phyloP scores from a whole-genome alignment of 2,797 vertebrate genomes.

The Xerus rutilus region DNA sequence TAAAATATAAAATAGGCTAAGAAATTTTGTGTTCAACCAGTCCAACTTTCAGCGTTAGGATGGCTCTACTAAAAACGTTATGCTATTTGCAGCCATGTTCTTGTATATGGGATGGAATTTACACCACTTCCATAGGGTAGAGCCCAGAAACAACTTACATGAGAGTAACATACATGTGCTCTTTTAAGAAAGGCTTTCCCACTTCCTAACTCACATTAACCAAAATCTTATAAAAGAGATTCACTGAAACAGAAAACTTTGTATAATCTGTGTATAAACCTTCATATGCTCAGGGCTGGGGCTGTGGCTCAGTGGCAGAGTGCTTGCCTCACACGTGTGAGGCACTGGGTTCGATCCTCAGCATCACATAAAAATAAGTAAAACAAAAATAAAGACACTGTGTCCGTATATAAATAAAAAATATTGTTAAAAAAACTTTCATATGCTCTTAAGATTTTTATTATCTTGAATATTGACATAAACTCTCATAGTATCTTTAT shows the following conservation, averaged over 20 bases:
- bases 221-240: neutral
- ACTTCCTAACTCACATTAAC: conserved; percentile 23
- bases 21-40: neutral
- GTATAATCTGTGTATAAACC: neutral
- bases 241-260: neutral
- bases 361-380: too few relatives aligned
- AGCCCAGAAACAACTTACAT: neutral
- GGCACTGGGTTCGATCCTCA: too few relatives aligned
- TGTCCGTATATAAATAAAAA: too few relatives aligned
- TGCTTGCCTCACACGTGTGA: too few relatives aligned
- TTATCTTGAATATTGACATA: neutral
- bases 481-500: conserved; percentile 4
- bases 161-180: neutral
- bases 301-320: too few relatives aligned
- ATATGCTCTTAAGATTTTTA: neutral
- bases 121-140: neutral
- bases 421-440: too few relatives aligned
- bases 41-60: neutral
- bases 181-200: neutral
- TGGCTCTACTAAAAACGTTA: neutral
- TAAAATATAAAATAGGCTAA: neutral
- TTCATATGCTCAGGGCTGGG: neutral
- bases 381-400: too few relatives aligned
- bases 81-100: neutral
- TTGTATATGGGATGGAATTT: neutral